Evolutionary conservation across 2,113 vertebrate genomes (phyloP), one percentile per base, ranked within the genome.

Genomic region (Lucifuga dentata): DNA sequence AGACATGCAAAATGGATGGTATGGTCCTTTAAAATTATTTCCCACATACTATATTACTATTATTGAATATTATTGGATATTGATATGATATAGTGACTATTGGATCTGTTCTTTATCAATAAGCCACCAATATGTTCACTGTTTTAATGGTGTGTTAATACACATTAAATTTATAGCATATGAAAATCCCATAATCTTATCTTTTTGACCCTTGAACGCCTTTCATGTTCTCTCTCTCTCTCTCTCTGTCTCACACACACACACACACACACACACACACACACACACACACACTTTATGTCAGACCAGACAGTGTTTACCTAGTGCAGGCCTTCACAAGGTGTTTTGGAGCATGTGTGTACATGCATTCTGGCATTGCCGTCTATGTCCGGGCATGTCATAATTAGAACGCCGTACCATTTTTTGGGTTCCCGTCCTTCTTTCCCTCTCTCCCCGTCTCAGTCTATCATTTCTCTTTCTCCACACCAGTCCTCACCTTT

Each of bases 361-460:
- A 90, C 94, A 89, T 90, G 94, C 32, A 57, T 69, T 80, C 77
- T 77, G 50, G 81, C 85, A 89, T 90, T 89, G 85, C 86, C 3
- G 92, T 92, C 90, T 87, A 85, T 66, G 92, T 93, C 91, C 52
- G 50, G 93, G 87, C 93, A 88, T 92, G 93, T 77, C 90, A 85
- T 86, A 84, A 94, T 95, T 86, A 93, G 90, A 93, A 90, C 83
- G 79, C 82, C 84, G 86, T 88, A 83, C 81, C 77, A 87, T 86
- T 86, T 90, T 88, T 86, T 89, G 82, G 85, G 87, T 86, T 90
- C 84, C 88, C 76, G 88, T 92, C 83, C 80, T 74, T 86, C 72
- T 89, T 79, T 90, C 66, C 64, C 52, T 68, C 81, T 66, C 65
- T 82, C 49, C 61, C 67, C 19, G 10, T 82, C 78, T 88, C 83